Conservation (phyloP, 2,113 vertebrate genomes). For the Pipra filicauda region DNA sequence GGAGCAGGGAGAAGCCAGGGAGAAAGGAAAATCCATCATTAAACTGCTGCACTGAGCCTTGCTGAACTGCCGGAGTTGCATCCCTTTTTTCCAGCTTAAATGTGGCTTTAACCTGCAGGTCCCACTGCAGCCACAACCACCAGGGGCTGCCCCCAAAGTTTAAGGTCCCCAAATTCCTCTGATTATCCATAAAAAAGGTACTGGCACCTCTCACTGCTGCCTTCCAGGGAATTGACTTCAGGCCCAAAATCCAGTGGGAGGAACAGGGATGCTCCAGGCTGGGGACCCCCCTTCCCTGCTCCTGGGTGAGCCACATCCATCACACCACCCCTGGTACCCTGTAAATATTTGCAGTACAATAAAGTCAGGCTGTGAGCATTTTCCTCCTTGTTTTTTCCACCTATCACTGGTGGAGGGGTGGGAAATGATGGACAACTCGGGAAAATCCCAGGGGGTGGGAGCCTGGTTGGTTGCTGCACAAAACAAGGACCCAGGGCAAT, state of each 20-base stretch:
- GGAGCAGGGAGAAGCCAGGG: not conserved
- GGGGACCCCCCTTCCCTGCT: accelerated
- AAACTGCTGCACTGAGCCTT: accelerated
- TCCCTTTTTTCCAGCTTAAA: not conserved
- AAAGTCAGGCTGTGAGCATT: accelerated
- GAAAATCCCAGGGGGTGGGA: not conserved
- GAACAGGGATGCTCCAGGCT: accelerated
- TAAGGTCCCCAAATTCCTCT: accelerated
- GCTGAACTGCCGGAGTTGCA: accelerated
- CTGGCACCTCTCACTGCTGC: accelerated
- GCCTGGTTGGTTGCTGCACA: not conserved
- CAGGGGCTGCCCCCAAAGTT: not conserved
- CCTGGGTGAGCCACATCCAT: not conserved
- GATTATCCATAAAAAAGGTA: accelerated
- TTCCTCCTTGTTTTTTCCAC: not conserved
- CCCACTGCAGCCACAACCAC: not conserved
- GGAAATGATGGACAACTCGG: not conserved
- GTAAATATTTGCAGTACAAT: accelerated
- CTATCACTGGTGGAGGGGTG: not conserved
- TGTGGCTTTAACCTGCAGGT: not conserved
- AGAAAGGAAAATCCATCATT: accelerated
- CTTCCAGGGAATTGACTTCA: accelerated
- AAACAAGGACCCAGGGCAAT: not conserved
- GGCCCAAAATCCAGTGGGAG: accelerated
- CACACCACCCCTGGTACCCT: accelerated